Evolutionary conservation across 2,888 invertebrate species (phyloP).

Genomic region (Adela reaumurella): DNA sequence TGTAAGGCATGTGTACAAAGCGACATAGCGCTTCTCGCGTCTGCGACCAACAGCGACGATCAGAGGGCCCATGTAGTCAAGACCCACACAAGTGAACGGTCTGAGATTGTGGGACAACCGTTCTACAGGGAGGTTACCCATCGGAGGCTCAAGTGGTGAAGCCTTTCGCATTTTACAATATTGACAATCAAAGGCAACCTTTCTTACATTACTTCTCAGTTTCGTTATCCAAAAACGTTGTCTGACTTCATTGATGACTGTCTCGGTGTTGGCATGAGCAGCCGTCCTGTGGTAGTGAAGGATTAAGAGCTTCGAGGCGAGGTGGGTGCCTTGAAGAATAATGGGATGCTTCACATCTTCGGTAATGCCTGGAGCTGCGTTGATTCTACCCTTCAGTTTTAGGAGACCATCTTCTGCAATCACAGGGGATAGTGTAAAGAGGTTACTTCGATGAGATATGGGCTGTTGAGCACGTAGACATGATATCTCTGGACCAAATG

Average conservation of each 20-base stretch:
- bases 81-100: constrained; percentile 3
- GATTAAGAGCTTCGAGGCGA: background rate
- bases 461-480: background rate
- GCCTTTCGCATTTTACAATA: background rate
- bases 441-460: background rate
- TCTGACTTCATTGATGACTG: background rate
- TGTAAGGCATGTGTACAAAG: background rate
- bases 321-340: constrained; percentile 1
- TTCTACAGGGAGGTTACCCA: constrained; percentile 1
- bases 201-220: background rate
- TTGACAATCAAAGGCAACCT: background rate
- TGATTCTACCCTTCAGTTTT: background rate
- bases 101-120: constrained; percentile 1
- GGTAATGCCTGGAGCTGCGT: background rate
- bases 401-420: background rate
- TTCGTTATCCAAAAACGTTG: background rate
- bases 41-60: constrained; percentile 1
- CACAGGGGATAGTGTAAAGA: background rate
- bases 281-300: background rate
- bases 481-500: background rate
- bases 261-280: background rate
- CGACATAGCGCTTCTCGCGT: constrained; percentile 1
- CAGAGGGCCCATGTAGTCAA: constrained; percentile 6
- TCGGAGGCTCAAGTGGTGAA: background rate
- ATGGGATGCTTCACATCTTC: background rate